Conservation (phyloP, 2,113 vertebrate genomes). For the Oreocharis arfaki region DNA sequence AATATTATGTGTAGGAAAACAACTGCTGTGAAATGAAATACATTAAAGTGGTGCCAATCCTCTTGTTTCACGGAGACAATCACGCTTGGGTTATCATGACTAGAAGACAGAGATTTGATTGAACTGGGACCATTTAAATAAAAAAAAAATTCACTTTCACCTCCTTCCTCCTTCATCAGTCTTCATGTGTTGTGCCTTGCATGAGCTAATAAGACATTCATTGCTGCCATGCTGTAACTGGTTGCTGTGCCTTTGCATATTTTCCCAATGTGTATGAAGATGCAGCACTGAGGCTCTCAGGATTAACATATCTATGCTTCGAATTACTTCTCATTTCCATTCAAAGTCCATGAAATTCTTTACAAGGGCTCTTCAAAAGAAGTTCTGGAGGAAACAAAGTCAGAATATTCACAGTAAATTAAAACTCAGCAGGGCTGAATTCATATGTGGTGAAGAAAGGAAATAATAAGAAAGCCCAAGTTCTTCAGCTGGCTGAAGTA, state of each 20-base stretch:
- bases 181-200: neutral
- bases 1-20: neutral
- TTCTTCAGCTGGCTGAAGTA: neutral
- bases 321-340: slow-evolving; percentile 3
- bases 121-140: neutral
- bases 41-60: neutral
- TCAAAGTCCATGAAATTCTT: neutral
- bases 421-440: neutral
- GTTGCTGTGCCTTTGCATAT: slow-evolving; percentile 3
- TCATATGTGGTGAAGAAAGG: neutral
- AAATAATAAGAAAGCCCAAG: neutral
- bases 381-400: neutral
- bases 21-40: neutral
- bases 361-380: neutral
- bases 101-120: neutral
- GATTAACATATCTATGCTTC: slow-evolving; percentile 1
- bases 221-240: neutral
- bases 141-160: neutral
- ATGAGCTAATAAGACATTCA: neutral
- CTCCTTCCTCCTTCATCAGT: neutral
- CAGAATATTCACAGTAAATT: slow-evolving; percentile 2
- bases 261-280: neutral
- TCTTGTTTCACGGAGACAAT: neutral
- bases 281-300: neutral
- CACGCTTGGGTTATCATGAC: neutral